Base-by-base conservation (phyloP, 2,888 invertebrate species). In the Clunio marinus region DNA sequence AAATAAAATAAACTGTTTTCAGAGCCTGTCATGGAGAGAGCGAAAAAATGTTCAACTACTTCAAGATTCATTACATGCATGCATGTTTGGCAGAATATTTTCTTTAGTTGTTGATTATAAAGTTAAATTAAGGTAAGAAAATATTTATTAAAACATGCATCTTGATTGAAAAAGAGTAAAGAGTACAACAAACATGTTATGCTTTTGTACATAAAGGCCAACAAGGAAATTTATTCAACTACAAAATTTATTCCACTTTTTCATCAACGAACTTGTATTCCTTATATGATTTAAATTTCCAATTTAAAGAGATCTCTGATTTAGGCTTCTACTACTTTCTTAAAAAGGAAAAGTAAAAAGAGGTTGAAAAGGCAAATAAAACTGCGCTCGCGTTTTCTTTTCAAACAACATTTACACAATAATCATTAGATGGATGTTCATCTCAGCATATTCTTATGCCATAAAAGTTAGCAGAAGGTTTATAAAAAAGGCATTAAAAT, bases 31-130 rank as follows among this genome's bases (percentile, higher is more conserved):
- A 41, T 15, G 41, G 13, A 41, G 41, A 41, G n/a, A 41, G 35
- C 35, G 35, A 13, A 32, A 8, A 5, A 41, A 41, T 41, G n/a
- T n/a, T 15, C 28, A 32, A 27, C 28, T 13, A 17, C 22, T 62
- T 37, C 62, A 58, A 58, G 58, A 58, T 58, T 58, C 58, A 58
- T 58, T 58, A 27, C 27, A n/a, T 20, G n/a, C 58, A 7, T n/a
- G 57, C 57, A 57, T 45, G 24, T 41, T 37, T 15, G n/a, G 15
- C n/a, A 10, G 28, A 45, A 24, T 62, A 25, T 28, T 41, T 62
- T n/a, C 13, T 17, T 46, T 41, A 46, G 63, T 65, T 65, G 46
- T 65, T 65, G 63, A 65, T 67, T 67, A 55, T 67, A 67, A 67
- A 57, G 66, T 67, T 35, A 67, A 67, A 57, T 67, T 55, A 67